phyloP scores from a whole-genome alignment of 1,140 invertebrate species.

The Trachelipus rathkii region DNA sequence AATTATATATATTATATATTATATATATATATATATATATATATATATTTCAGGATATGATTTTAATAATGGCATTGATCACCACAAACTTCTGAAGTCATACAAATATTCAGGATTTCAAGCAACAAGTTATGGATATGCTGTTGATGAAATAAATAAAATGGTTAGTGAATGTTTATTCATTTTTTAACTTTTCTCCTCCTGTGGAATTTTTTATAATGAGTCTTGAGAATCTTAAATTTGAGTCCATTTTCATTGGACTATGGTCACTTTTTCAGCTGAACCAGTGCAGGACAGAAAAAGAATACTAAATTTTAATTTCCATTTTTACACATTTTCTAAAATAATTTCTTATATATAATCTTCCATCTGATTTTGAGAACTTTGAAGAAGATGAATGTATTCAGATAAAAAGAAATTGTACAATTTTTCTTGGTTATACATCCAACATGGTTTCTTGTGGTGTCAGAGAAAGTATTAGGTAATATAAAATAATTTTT shows the following conservation, averaged over 20 bases:
- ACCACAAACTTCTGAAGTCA: constrained; percentile 73
- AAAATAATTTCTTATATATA: constrained; percentile 47
- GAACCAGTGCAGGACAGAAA: neutral
- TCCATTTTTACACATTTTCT: neutral
- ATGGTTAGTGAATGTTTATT: constrained; percentile 62
- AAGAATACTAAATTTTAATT: neutral
- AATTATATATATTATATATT: neutral
- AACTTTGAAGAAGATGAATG: constrained; percentile 73
- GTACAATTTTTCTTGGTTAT: constrained; percentile 96
- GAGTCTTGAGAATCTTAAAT: neutral
- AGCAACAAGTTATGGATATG: constrained; percentile 88
- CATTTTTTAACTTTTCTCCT: neutral
- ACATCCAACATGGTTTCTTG: constrained; percentile 97
- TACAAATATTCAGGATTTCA: constrained; percentile 87
- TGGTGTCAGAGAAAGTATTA: constrained; percentile 85
- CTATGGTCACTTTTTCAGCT: no score
- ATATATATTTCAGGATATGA: constrained; percentile 67
- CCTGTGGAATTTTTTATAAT: constrained; percentile 17
- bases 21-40: constrained; percentile 2
- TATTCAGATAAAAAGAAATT: constrained; percentile 70
- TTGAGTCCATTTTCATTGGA: neutral
- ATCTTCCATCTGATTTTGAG: constrained; percentile 60
- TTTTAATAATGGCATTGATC: constrained; percentile 88
- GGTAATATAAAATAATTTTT: constrained; percentile 23
- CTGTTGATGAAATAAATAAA: constrained; percentile 84